phyloP scores from a whole-genome alignment of 2,888 invertebrate species.

The Polyommatus icarus region DNA sequence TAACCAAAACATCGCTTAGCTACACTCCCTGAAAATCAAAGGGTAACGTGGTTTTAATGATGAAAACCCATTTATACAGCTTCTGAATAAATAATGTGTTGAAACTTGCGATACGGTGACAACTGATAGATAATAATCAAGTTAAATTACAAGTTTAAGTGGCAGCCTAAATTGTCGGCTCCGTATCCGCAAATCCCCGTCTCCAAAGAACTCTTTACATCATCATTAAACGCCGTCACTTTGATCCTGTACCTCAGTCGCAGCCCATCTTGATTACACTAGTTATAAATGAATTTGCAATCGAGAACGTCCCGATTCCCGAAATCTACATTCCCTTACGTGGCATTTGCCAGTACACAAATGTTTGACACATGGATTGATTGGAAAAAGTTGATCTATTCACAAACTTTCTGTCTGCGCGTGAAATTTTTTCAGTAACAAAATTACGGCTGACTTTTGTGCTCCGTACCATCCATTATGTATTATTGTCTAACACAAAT shows the following conservation, averaged over 20 bases:
- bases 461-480: slow-evolving; percentile 13
- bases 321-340: background rate
- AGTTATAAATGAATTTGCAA: slow-evolving; percentile 21
- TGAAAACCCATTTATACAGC: background rate
- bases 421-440: slow-evolving; percentile 24
- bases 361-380: slow-evolving; percentile 17
- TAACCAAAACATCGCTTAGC: background rate
- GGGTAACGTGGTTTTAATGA: background rate
- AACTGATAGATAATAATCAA: background rate
- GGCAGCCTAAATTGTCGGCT: slow-evolving; percentile 7
- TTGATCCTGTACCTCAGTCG: slow-evolving; percentile 22
- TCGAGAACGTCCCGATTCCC: background rate
- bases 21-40: background rate
- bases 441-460: slow-evolving; percentile 20
- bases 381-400: slow-evolving; percentile 26
- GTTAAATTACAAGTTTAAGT: slow-evolving; percentile 8
- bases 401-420: slow-evolving; percentile 19
- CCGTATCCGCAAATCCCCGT: slow-evolving; percentile 15
- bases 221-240: slow-evolving; percentile 26
- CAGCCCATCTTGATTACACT: slow-evolving; percentile 7
- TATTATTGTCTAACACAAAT: slow-evolving; percentile 22
- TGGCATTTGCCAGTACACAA: slow-evolving; percentile 14
- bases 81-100: background rate
- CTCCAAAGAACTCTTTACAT: slow-evolving; percentile 26
- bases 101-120: background rate